These are phyloP conservation scores for Diarsia rubi DNA, from an alignment of 2,888 invertebrate species.

Conservation along the genomic window DNA sequence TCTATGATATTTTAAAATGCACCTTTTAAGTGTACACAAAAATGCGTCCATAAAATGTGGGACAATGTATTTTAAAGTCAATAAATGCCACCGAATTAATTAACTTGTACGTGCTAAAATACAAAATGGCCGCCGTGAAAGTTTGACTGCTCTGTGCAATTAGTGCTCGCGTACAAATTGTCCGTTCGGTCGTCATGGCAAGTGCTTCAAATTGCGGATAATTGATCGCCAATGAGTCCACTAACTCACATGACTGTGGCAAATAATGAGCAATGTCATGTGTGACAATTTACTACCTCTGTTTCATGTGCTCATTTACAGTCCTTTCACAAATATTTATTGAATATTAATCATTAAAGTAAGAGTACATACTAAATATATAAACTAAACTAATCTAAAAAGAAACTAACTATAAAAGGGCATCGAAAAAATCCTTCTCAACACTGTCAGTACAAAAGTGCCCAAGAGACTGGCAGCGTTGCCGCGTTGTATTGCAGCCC, in stretches of 20 bases:
- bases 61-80: conserved; percentile 63
- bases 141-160: conserved; percentile 82
- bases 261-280: conserved; percentile 73
- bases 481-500: too few relatives aligned
- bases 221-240: conserved; percentile 85
- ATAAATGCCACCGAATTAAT: conserved; percentile 73
- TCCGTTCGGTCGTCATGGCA: conserved; percentile 78
- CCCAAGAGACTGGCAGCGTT: too few relatives aligned
- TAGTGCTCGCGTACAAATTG: conserved; percentile 83
- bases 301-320: conserved; percentile 56
- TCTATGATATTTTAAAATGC: conserved; percentile 28
- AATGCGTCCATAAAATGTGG: conserved; percentile 54
- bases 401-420: too few relatives aligned
- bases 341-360: too few relatives aligned
- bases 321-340: background rate
- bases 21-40: conserved; percentile 41
- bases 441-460: too few relatives aligned
- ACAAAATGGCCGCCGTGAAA: conserved; percentile 72
- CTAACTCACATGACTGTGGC: conserved; percentile 80
- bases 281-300: conserved; percentile 67
- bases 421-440: too few relatives aligned
- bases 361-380: too few relatives aligned
- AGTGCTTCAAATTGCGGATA: conserved; percentile 87
- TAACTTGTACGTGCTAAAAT: conserved; percentile 76
- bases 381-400: too few relatives aligned